Evolutionary conservation across 2,797 vertebrate genomes (phyloP).

Genomic region (Hydrocynus forskahlii): DNA sequence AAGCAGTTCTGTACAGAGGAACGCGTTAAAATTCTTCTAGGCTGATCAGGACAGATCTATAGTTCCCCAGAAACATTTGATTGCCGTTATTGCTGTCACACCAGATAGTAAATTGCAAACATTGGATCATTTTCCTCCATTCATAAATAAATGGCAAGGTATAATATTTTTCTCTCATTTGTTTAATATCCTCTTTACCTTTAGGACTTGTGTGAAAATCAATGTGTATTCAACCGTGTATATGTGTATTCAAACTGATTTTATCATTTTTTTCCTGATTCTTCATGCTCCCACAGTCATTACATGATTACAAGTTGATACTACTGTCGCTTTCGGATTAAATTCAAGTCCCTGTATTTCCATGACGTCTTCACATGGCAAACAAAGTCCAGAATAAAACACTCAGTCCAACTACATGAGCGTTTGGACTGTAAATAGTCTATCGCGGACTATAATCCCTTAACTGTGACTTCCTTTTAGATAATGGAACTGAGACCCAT

Average conservation of each 20-base stretch:
- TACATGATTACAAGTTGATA: neutral
- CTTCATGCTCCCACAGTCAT: neutral
- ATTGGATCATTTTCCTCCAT: no score
- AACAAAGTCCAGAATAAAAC: neutral
- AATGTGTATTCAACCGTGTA: no score
- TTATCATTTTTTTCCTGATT: neutral
- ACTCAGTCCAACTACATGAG: conserved; percentile 22
- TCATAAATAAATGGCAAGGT: no score
- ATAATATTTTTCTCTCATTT: no score
- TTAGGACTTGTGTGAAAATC: no score
- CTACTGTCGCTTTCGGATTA: neutral
- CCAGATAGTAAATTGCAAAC: no score
- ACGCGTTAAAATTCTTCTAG: no score
- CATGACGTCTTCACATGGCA: neutral
- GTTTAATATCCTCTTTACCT: no score
- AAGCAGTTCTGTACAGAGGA: no score
- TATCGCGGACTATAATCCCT: conserved; percentile 31
- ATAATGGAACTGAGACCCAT: conserved; percentile 18
- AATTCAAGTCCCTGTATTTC: neutral
- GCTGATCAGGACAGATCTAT: no score
- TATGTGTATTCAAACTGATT: neutral
- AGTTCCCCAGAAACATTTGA: no score
- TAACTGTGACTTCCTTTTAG: conserved; percentile 31
- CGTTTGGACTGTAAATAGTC: conserved; percentile 37
- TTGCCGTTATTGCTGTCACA: no score